phyloP scores from a whole-genome alignment of 2,888 invertebrate species.

The Synanthedon myopaeformis region DNA sequence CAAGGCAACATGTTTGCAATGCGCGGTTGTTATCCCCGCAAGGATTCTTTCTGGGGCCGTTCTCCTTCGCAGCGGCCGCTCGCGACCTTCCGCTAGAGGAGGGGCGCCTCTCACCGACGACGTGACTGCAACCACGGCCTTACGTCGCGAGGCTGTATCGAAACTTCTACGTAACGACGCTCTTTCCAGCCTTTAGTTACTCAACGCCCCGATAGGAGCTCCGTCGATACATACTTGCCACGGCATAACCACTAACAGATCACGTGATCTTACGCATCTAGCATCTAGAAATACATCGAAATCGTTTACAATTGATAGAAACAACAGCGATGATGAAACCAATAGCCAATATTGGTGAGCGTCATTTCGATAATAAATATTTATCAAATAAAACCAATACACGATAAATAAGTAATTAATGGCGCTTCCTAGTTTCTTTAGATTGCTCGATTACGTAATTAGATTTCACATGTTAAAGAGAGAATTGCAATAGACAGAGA shows the following conservation, averaged over 20 bases:
- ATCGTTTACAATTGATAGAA: slow-evolving; percentile 43
- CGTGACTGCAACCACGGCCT: slow-evolving; percentile 69
- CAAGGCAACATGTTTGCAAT: slow-evolving; percentile 16
- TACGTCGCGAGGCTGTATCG: slow-evolving; percentile 68
- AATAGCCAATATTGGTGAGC: slow-evolving; percentile 22
- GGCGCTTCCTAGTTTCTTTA: too few species aligned
- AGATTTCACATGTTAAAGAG: too few species aligned
- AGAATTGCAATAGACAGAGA: not conserved
- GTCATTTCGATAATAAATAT: not conserved
- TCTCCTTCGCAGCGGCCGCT: slow-evolving; percentile 54
- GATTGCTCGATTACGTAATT: too few species aligned
- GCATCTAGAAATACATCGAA: slow-evolving; percentile 54
- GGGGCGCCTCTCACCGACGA: slow-evolving; percentile 42
- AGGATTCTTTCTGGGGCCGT: slow-evolving; percentile 63
- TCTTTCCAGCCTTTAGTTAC: slow-evolving; percentile 65
- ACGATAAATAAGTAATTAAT: too few species aligned
- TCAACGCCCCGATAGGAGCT: slow-evolving; percentile 59
- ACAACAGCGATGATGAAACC: slow-evolving; percentile 37
- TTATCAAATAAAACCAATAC: too few species aligned
- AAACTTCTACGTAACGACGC: slow-evolving; percentile 67
- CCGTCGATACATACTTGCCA: slow-evolving; percentile 55
- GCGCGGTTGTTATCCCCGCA: slow-evolving; percentile 35
- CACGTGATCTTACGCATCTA: slow-evolving; percentile 63
- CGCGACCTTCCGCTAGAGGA: slow-evolving; percentile 64
- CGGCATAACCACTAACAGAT: slow-evolving; percentile 48